A percentile compares a stretch with the other conserved stretches of the same genome.
These are phyloP conservation scores for Lasaia peninsularis DNA, from an alignment of 1,140 invertebrate genomes.

Conservation along the genomic window DNA sequence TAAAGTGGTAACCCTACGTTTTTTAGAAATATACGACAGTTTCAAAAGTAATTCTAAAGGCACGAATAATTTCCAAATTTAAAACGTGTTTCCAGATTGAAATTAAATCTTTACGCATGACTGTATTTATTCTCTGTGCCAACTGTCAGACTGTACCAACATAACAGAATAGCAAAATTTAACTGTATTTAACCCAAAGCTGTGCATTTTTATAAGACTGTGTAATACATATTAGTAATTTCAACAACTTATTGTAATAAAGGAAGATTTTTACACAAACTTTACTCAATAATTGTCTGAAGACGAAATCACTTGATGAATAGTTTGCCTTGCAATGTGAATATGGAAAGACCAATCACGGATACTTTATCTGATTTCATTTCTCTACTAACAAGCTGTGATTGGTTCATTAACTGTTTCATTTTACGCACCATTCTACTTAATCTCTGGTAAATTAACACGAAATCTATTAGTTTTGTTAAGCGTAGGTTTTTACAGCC, in stretches of 20 bases:
- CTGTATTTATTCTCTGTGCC: slow-evolving; percentile 1
- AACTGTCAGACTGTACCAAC: slow-evolving; percentile 18
- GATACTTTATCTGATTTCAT: not conserved
- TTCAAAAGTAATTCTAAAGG: slow-evolving; percentile 3
- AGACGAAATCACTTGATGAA: not conserved
- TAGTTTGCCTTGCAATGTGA: not conserved
- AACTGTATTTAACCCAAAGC: not conserved
- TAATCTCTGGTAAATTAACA: not conserved
- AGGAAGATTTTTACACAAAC: not conserved
- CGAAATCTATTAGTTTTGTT: slow-evolving; percentile 9
- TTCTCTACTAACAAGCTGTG: not conserved
- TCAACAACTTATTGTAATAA: slow-evolving; percentile 1
- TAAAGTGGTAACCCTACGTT: slow-evolving; percentile 5
- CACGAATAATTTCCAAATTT: slow-evolving; percentile 9
- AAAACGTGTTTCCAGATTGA: not conserved
- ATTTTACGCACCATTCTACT: not conserved
- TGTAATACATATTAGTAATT: slow-evolving; percentile 2
- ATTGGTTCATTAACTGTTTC: not conserved
- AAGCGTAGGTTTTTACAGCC: slow-evolving; percentile 19
- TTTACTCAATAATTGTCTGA: not conserved
- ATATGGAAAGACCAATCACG: not conserved
- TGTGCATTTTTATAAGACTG: slow-evolving; percentile 6
- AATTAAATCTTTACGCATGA: not conserved
- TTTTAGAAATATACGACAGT: slow-evolving; percentile 3
- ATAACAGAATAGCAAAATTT: slow-evolving; percentile 13